Conservation (phyloP, 2,113 vertebrate genomes). For the Ardeotis arabs region DNA sequence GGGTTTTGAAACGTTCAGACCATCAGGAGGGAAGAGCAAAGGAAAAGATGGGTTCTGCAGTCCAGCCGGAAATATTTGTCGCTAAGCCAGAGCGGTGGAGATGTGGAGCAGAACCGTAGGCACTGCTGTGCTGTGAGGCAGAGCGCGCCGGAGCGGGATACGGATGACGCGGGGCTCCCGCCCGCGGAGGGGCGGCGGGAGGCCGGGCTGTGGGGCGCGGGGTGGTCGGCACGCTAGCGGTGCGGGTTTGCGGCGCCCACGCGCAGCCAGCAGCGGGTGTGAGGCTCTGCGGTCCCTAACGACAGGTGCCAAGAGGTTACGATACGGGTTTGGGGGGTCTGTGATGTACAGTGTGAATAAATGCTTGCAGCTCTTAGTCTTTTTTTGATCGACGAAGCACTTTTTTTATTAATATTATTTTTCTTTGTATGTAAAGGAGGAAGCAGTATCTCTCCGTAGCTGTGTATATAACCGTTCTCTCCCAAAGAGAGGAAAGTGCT, state of each 20-base stretch:
- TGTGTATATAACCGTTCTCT: conserved; percentile 78
- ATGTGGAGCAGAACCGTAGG: not conserved
- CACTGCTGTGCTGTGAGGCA: too few relatives aligned
- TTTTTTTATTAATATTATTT: conserved; percentile 83
- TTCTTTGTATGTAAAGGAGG: conserved; percentile 82
- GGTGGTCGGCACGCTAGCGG: not conserved
- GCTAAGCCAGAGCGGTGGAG: not conserved
- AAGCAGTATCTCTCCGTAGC: conserved; percentile 73
- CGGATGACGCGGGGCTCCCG: not conserved
- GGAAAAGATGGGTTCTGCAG: not conserved
- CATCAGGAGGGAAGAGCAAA: not conserved
- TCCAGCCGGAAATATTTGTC: rapidly evolving
- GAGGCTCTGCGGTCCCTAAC: not conserved
- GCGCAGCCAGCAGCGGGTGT: not conserved
- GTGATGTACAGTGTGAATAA: conserved; percentile 83
- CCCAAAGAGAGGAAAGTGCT: conserved; percentile 73
- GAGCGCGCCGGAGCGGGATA: not conserved
- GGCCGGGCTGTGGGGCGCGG: not conserved
- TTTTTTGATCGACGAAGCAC: conserved; percentile 81
- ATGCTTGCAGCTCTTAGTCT: conserved; percentile 80
- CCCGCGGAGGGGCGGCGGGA: not conserved
- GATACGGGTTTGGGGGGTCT: conserved; percentile 74
- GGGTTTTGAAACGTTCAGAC: not conserved
- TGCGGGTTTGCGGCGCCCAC: conserved; percentile 11
- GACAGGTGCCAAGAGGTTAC: conserved; percentile 72